These are phyloP conservation scores for Chrysochloris asiatica DNA, from an alignment of 2,113 vertebrate genomes.

Conservation along the genomic window DNA sequence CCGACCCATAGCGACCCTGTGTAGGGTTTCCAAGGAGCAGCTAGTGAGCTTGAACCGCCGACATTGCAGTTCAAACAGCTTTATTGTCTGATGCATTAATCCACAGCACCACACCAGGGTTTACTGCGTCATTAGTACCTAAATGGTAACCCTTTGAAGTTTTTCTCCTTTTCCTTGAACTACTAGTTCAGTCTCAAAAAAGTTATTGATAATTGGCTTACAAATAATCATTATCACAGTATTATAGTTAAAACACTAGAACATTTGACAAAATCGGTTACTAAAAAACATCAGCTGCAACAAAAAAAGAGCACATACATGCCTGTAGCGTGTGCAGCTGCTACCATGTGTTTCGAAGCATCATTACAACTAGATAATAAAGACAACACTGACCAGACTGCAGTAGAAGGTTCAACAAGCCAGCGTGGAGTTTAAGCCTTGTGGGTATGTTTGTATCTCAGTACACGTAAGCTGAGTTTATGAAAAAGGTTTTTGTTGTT, in stretches of 20 bases:
- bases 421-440: neutral
- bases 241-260: neutral
- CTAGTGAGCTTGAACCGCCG: too few relatives aligned
- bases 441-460: neutral
- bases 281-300: neutral
- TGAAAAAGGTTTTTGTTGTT: neutral
- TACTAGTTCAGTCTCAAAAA: neutral
- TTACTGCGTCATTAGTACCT: neutral
- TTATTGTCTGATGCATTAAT: too few relatives aligned
- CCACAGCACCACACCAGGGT: too few relatives aligned
- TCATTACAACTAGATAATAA: neutral
- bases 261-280: neutral
- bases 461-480: neutral
- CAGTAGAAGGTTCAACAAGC: neutral
- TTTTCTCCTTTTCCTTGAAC: neutral
- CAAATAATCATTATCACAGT: neutral
- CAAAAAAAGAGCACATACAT: neutral
- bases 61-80: too few relatives aligned
- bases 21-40: too few relatives aligned
- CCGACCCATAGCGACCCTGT: too few relatives aligned
- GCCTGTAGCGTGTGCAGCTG: neutral
- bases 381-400: neutral
- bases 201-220: neutral
- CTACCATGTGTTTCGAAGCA: neutral
- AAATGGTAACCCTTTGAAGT: neutral